Percentiles rank a stretch among this genome's conserved stretches.
These are phyloP conservation scores for Iselma pallidipennis DNA, from an alignment of 2,888 invertebrate species.

Conservation along the genomic window DNA sequence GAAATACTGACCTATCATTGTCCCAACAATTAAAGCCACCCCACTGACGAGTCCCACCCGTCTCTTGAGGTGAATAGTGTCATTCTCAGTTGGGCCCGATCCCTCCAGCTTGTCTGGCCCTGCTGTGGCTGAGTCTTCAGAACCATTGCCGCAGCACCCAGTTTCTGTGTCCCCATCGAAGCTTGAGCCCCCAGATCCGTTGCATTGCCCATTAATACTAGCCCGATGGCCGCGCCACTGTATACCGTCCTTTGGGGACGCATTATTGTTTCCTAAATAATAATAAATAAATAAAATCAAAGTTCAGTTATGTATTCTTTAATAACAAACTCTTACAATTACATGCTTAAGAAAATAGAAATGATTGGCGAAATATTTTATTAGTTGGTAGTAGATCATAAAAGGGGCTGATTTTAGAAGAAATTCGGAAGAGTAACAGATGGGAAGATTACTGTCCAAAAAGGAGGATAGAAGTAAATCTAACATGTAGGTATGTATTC, in stretches of 20 bases:
- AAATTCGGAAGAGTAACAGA: too few relatives aligned
- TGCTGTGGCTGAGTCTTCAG: conserved; percentile 61
- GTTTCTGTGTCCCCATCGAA: conserved; percentile 54
- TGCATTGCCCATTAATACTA: conserved; percentile 50
- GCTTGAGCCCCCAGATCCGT: conserved; percentile 31
- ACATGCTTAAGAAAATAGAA: too few relatives aligned
- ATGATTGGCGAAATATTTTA: too few relatives aligned
- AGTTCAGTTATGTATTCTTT: too few relatives aligned
- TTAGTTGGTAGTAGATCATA: too few relatives aligned
- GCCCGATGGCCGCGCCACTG: conserved; percentile 53
- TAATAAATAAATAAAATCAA: conserved; percentile 13
- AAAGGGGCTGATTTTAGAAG: too few relatives aligned
- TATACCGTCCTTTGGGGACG: conserved; percentile 54
- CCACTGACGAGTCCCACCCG: conserved; percentile 99
- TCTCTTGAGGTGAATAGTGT: conserved; percentile 99
- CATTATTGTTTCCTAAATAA: conserved; percentile 55
- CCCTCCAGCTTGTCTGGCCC: conserved; percentile 72
- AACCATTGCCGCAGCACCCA: conserved; percentile 54
- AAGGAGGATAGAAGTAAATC: too few relatives aligned
- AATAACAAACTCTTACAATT: too few relatives aligned
- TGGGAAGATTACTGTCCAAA: too few relatives aligned
- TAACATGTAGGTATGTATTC: too few relatives aligned
- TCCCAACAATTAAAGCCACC: conserved; percentile 98
- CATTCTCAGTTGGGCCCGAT: conserved; percentile 91
- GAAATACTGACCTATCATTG: conserved; percentile 84